Base-by-base conservation (phyloP, 2,113 vertebrate species). In the Pangasianodon hypophthalmus region DNA sequence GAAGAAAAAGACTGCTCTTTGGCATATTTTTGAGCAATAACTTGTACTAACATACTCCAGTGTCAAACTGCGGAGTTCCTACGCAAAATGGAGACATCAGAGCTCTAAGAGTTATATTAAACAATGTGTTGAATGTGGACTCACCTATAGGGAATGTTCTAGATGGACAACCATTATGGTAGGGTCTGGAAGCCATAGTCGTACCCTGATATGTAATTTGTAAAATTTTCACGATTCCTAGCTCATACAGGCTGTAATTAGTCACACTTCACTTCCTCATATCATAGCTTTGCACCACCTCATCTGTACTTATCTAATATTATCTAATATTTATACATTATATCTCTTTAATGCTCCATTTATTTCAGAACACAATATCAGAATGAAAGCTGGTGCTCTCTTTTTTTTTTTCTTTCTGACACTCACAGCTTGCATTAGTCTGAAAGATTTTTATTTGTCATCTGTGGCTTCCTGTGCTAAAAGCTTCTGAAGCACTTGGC, bases 381-480 rank as follows among this genome's bases (percentile, higher is more conserved):
- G 21, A 13, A 56, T 26, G 29, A n/a, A 52, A 73, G 67, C 85
- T 41, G 32, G 21, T 71, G 48, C 16, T 71, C 0, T 69, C 6
- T n/a, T 18, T 50, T 6, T n/a, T 24, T 3, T 24, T 8, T 54
- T 14, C 46, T 48, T 16, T 44, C 62, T 54, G 29, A 71, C 48
- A 37, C n/a, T 26, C 14, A 26, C 85, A 37, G 69, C 50, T 7
- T 77, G 52, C 32, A 41, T 58, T 48, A 60, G 50, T 60, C 24
- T 58, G 16, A 60, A 58, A n/a, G 29, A 2, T 19, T 54, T 83
- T 85, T 85, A 62, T 26, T 84, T 64, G 21, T 67, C 83, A 54
- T 64, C 71, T 54, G 9, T 64, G 48, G 54, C n/a, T 77, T 85
- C 83, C 69, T 89, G 50, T n/a, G 46, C 80, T 84, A 58, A 84